Evolutionary conservation across 2,113 vertebrate genomes (phyloP).

Genomic region (Dicaeum eximium): DNA sequence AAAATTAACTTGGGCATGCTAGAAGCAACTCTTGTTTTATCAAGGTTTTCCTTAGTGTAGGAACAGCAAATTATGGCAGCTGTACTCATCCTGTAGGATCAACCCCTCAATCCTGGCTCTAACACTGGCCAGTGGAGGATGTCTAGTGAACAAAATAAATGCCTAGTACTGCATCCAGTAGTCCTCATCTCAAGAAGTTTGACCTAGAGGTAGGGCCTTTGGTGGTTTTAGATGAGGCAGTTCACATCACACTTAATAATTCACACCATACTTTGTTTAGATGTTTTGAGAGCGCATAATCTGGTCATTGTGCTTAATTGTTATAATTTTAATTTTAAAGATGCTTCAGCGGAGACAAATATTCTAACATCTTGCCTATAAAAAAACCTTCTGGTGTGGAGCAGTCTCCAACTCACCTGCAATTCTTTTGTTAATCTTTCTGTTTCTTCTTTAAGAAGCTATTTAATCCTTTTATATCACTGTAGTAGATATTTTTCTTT

Average conservation of each 20-base stretch:
- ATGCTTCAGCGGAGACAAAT: background rate
- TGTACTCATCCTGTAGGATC: background rate
- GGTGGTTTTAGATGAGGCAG: background rate
- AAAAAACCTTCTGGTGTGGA: background rate
- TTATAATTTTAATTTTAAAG: background rate
- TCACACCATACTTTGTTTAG: background rate
- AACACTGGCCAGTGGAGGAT: background rate
- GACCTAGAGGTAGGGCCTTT: background rate
- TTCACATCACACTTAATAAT: background rate
- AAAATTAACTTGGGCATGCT: constrained; percentile 19
- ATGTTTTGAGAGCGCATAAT: background rate
- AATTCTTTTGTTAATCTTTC: background rate
- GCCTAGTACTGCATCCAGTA: background rate
- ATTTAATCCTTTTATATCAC: background rate
- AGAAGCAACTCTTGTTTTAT: constrained; percentile 14
- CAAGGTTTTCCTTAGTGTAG: background rate
- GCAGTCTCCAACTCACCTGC: background rate
- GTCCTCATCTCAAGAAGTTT: background rate
- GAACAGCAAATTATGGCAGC: background rate
- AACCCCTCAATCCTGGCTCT: background rate
- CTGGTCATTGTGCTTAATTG: background rate
- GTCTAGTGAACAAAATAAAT: background rate
- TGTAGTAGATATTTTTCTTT: background rate
- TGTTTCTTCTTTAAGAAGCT: background rate
- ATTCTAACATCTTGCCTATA: background rate